phyloP scores from a whole-genome alignment of 2,797 vertebrate species.

The Betta splendens region DNA sequence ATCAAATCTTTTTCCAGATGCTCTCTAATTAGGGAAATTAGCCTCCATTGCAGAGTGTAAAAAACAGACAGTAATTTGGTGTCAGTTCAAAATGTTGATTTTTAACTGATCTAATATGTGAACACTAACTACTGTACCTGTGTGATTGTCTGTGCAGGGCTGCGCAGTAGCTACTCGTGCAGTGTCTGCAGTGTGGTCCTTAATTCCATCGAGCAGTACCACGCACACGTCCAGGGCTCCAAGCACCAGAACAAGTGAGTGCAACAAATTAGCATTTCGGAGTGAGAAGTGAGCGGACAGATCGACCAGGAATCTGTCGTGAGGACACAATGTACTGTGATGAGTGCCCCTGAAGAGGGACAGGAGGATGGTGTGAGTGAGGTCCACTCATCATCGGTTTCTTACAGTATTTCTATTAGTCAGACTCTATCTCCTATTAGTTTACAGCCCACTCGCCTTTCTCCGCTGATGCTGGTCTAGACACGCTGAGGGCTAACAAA shows the following conservation, averaged over 20 bases:
- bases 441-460: no score
- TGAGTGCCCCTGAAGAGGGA: not conserved
- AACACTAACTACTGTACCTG: constrained; percentile 21
- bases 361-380: no score
- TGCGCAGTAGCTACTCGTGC: constrained; percentile 87
- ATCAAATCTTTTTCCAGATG: constrained; percentile 59
- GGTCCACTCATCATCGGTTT: no score
- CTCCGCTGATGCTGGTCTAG: no score
- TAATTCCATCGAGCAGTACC: constrained; percentile 89
- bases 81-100: constrained; percentile 31
- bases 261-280: not conserved
- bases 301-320: not conserved
- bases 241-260: constrained; percentile 89
- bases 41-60: constrained; percentile 35
- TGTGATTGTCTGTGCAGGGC: constrained; percentile 70
- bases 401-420: no score
- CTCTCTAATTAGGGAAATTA: constrained; percentile 67
- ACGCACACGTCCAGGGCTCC: constrained; percentile 88
- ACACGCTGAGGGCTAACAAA: no score
- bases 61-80: constrained; percentile 48
- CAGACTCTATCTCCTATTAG: no score
- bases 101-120: no score
- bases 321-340: not conserved
- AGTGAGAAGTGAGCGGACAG: not conserved
- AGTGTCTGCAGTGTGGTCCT: constrained; percentile 85